A percentile compares a stretch with the other conserved stretches of the same genome.
Conservation (phyloP, 2,888 invertebrate species). For the Dryocosmus kuriphilus region DNA sequence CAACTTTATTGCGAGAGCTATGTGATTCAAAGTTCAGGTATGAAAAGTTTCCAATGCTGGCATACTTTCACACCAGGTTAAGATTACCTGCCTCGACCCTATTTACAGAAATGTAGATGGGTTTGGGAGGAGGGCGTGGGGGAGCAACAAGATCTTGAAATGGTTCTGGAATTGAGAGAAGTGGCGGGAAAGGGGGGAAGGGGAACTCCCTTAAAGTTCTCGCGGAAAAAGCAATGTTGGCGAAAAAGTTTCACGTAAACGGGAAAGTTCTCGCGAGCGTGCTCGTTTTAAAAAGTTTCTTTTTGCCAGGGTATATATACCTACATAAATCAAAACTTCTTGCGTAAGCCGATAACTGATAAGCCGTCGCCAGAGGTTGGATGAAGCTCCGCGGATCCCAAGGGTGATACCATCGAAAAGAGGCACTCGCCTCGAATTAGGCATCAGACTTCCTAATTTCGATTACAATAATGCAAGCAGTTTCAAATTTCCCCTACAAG, state of each 20-base stretch:
- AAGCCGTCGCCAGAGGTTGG: conserved; percentile 35
- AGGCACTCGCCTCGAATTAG: not conserved
- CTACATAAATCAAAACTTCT: conserved; percentile 40
- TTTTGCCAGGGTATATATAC: conserved; percentile 23
- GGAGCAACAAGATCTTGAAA: conserved; percentile 18
- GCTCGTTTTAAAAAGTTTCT: conserved; percentile 35
- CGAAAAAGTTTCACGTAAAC: conserved; percentile 32
- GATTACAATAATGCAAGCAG: not conserved
- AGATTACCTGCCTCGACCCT: conserved; percentile 11
- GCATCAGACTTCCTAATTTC: not conserved
- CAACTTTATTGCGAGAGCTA: not conserved
- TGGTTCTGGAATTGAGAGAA: not conserved
- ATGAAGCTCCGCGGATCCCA: conserved; percentile 29
- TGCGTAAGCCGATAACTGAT: conserved; percentile 42
- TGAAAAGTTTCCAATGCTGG: not conserved
- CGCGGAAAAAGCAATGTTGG: conserved; percentile 33
- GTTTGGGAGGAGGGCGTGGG: not conserved
- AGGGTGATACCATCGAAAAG: conserved; percentile 12
- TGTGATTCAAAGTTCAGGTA: not conserved
- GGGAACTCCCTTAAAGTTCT: conserved; percentile 31
- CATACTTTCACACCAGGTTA: conserved; percentile 19
- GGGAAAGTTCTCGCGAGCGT: conserved; percentile 15
- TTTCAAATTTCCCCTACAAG: not conserved
- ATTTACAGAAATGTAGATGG: conserved; percentile 10
- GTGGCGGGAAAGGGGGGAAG: not conserved